These are phyloP conservation scores for Lagopus muta DNA, from an alignment of 2,113 vertebrate genomes.

Conservation along the genomic window DNA sequence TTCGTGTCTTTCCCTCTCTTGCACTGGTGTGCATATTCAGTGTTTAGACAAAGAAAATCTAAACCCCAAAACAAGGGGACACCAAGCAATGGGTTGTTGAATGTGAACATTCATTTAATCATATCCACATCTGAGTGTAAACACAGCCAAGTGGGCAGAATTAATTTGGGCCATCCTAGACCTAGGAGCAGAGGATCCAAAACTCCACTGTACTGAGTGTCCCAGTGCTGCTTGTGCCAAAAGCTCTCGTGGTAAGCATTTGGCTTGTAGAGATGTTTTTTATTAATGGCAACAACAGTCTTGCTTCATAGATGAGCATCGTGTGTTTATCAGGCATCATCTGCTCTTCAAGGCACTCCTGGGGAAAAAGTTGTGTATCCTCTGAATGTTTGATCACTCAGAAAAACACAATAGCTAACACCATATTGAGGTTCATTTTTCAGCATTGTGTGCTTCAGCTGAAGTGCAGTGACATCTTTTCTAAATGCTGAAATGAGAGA, in stretches of 20 bases:
- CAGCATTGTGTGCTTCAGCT: background rate
- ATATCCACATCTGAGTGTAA: background rate
- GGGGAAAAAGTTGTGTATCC: background rate
- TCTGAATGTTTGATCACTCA: background rate
- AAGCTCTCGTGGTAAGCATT: background rate
- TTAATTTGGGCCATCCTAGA: background rate
- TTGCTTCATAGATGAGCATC: background rate
- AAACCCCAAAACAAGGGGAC: background rate
- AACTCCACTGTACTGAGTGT: fast-evolving
- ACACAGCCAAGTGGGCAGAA: background rate
- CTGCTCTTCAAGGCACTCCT: background rate
- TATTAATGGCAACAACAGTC: background rate
- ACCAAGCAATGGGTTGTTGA: fast-evolving
- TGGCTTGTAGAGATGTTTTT: background rate
- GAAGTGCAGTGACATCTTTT: background rate
- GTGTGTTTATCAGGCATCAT: background rate
- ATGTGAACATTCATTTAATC: background rate
- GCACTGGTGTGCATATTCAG: background rate
- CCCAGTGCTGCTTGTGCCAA: background rate
- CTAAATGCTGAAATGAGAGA: constrained; percentile 30
- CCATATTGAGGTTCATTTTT: background rate
- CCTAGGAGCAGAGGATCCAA: background rate
- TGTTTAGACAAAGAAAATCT: background rate
- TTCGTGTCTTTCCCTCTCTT: background rate
- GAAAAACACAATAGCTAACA: background rate